Evolutionary conservation across 2,797 vertebrate species (phyloP).

Genomic region (Falco columbarius): DNA sequence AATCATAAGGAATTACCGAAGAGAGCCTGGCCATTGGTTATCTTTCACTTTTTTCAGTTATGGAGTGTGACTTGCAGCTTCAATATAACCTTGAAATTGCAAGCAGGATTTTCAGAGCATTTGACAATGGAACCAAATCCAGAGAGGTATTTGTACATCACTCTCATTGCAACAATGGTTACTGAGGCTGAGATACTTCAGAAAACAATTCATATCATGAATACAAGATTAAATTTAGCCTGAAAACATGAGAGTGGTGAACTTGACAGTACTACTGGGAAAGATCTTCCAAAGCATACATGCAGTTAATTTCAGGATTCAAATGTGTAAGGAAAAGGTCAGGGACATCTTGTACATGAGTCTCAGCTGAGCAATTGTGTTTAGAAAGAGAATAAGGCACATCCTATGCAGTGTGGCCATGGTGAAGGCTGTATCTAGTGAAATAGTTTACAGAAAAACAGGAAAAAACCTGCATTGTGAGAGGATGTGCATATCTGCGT

Average conservation of each 20-base stretch:
- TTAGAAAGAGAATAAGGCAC: background rate
- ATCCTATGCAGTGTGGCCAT: background rate
- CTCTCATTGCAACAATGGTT: background rate
- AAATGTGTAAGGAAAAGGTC: background rate
- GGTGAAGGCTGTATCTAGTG: background rate
- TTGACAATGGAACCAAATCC: background rate
- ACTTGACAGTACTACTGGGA: background rate
- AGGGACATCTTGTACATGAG: background rate
- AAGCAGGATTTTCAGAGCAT: background rate
- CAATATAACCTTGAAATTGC: slow-evolving; percentile 20
- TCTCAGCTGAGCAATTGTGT: background rate
- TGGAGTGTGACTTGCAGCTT: slow-evolving; percentile 2
- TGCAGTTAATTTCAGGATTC: background rate
- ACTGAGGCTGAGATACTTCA: background rate
- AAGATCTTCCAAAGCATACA: background rate
- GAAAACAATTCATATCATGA: background rate
- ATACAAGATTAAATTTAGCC: slow-evolving; percentile 1
- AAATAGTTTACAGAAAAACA: background rate
- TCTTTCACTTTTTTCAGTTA: slow-evolving; percentile 51
- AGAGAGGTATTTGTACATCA: background rate
- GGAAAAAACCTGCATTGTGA: background rate
- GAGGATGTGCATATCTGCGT: background rate
- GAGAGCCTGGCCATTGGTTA: background rate
- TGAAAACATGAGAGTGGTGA: background rate
- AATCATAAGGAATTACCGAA: slow-evolving; percentile 35